These are phyloP conservation scores for Eospalax fontanierii DNA, from an alignment of 2,797 vertebrate species.

Conservation along the genomic window DNA sequence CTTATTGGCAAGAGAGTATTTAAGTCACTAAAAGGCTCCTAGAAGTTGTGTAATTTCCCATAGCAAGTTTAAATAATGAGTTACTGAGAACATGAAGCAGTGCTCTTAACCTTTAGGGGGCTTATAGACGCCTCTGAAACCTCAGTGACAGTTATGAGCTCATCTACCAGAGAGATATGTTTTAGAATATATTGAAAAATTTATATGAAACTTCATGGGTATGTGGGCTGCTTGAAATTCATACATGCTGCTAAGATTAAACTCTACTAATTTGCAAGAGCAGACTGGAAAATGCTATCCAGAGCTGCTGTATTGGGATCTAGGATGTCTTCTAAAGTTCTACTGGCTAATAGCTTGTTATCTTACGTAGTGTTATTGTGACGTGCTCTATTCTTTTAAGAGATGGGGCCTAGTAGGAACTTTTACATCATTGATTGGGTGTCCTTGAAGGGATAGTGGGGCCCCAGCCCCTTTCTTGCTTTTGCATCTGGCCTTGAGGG, in stretches of 20 bases:
- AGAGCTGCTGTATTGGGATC: not conserved
- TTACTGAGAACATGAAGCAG: not conserved
- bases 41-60: not conserved
- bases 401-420: not conserved
- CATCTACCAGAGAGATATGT: not conserved
- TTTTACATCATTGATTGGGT: not conserved
- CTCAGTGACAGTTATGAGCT: not conserved
- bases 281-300: not conserved
- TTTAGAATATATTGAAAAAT: not conserved
- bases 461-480: not conserved
- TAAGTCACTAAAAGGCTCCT: conserved; percentile 21
- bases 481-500: not conserved
- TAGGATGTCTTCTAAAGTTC: not conserved
- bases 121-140: conserved; percentile 17
- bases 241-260: not conserved
- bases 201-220: conserved; percentile 11
- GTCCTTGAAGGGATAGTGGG: not conserved
- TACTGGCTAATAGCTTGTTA: not conserved
- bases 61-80: conserved; percentile 42
- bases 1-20: conserved; percentile 29
- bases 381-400: not conserved
- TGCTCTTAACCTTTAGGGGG: conserved; percentile 4
- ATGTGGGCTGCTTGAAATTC: not conserved
- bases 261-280: not conserved
- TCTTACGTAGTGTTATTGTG: not conserved